These are phyloP conservation scores for Pangasius macronema DNA, from an alignment of 2,797 vertebrate genomes.

Conservation along the genomic window DNA sequence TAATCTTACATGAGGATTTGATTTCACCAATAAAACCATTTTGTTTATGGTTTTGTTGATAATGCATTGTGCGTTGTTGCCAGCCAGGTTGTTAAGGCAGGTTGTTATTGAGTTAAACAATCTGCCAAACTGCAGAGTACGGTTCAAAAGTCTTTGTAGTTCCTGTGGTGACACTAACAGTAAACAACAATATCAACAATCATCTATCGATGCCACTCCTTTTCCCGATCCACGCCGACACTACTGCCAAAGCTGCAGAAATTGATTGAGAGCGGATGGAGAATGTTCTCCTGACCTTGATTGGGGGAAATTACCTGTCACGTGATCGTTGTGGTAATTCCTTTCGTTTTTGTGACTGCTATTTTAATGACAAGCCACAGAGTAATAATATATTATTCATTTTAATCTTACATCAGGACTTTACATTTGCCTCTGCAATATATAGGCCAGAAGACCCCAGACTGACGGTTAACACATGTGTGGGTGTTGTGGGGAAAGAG, in stretches of 20 bases:
- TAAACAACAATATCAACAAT: neutral
- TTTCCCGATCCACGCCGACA: neutral
- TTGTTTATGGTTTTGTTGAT: neutral
- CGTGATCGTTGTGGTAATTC: neutral
- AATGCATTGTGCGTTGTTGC: neutral
- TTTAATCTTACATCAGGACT: neutral
- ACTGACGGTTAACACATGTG: neutral
- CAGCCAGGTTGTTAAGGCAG: neutral
- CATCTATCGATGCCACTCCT: neutral
- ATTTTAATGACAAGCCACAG: neutral
- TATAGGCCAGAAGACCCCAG: neutral
- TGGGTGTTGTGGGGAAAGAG: neutral
- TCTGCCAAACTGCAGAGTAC: neutral
- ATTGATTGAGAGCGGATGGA: neutral
- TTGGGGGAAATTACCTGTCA: constrained; percentile 8
- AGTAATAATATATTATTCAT: neutral
- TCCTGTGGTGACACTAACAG: neutral
- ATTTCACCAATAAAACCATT: neutral
- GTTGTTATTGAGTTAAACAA: neutral
- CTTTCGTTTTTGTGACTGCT: neutral
- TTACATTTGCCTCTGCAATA: neutral
- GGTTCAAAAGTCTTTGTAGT: neutral
- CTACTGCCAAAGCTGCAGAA: neutral
- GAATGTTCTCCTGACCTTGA: neutral
- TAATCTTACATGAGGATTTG: neutral